A percentile compares a stretch with the other conserved stretches of the same genome.
Conservation (phyloP, 1,140 invertebrate species). For the Cyclargus thomasi region DNA sequence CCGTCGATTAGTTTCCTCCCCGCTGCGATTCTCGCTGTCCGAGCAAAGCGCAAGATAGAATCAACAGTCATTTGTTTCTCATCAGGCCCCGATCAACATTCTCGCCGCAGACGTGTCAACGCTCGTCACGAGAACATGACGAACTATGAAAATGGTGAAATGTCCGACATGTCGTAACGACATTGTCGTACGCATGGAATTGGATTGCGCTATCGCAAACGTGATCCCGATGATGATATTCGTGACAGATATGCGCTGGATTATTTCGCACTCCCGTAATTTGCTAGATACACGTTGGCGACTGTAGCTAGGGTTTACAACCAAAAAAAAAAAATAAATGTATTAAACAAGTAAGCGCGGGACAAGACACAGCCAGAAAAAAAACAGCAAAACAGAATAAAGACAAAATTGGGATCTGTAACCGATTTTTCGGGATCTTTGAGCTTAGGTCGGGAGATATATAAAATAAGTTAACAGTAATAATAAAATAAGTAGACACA, state of each 20-base stretch:
- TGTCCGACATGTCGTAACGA: conserved; percentile 45
- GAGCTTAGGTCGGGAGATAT: no score
- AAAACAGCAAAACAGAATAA: no score
- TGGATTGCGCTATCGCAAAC: conserved; percentile 59
- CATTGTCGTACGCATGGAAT: conserved; percentile 36
- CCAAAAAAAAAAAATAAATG: no score
- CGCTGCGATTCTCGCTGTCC: neutral
- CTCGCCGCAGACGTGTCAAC: neutral
- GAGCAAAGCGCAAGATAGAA: neutral
- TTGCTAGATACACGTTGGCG: neutral
- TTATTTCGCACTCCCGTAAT: neutral
- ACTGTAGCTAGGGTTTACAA: no score
- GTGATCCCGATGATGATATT: conserved; percentile 55
- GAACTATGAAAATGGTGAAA: conserved; percentile 30
- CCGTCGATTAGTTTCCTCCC: no score
- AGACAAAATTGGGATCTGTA: no score
- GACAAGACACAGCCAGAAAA: no score
- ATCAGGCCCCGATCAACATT: neutral
- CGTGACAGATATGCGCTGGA: conserved; percentile 37
- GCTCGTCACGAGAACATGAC: conserved; percentile 18
- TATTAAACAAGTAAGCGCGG: no score
- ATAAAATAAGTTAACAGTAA: no score
- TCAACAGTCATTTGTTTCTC: neutral
- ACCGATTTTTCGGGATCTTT: no score
- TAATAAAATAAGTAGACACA: no score